Conservation (phyloP, 2,888 invertebrate genomes). For the Exocentrus adspersus region DNA sequence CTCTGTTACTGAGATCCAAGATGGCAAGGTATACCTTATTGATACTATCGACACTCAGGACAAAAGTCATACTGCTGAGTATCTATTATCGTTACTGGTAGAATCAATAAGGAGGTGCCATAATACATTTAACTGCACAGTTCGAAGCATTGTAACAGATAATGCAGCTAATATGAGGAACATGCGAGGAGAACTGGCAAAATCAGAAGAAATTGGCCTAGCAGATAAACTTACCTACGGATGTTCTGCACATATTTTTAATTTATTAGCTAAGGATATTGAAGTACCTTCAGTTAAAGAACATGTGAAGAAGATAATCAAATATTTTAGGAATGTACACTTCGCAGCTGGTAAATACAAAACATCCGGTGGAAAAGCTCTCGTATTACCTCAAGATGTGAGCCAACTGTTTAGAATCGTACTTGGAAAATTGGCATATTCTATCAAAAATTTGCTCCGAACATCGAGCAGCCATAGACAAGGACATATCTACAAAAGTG, state of each 20-base stretch:
- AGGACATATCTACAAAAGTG: too few species aligned
- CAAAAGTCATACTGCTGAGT: slow-evolving; percentile 33
- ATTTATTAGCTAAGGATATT: not conserved
- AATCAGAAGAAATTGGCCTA: not conserved
- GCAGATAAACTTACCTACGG: slow-evolving; percentile 1
- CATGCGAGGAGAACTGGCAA: slow-evolving; percentile 2
- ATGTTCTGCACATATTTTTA: slow-evolving; percentile 11
- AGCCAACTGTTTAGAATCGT: slow-evolving; percentile 26
- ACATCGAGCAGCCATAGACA: too few species aligned
- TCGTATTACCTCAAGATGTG: slow-evolving; percentile 13
- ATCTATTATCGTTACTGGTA: slow-evolving; percentile 20
- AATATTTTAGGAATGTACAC: slow-evolving; percentile 22
- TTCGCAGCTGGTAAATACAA: slow-evolving; percentile 3
- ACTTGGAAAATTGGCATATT: slow-evolving; percentile 29
- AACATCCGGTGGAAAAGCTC: not conserved
- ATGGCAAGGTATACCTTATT: slow-evolving; percentile 24
- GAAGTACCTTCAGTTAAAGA: not conserved
- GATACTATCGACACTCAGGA: slow-evolving; percentile 34
- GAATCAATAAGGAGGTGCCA: slow-evolving; percentile 14
- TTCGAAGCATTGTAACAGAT: slow-evolving; percentile 4
- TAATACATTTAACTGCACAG: not conserved
- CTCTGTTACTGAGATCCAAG: slow-evolving; percentile 9
- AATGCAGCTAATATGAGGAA: slow-evolving; percentile 14
- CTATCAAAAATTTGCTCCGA: not conserved
- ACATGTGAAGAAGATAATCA: not conserved